Evolutionary conservation across 2,113 vertebrate species (phyloP).

Genomic region (Zonotrichia leucophrys): DNA sequence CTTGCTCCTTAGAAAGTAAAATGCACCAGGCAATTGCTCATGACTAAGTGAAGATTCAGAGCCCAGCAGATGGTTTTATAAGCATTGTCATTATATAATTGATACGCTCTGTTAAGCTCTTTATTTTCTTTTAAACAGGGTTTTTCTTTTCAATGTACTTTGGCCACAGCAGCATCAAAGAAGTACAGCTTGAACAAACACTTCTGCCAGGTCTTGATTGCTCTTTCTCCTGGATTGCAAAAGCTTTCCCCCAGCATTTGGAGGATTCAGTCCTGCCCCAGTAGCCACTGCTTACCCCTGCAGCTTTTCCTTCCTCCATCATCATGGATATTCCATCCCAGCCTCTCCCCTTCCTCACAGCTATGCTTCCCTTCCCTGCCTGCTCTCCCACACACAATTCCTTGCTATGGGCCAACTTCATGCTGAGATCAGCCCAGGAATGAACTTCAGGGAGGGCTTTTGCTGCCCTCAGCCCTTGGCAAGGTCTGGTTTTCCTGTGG

Average conservation of each 20-base stretch:
- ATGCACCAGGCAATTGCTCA: not conserved
- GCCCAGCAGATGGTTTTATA: not conserved
- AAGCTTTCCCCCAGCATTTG: rapidly evolving
- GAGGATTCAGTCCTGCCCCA: not conserved
- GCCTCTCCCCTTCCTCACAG: not conserved
- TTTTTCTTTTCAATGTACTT: not conserved
- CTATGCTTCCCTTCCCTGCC: not conserved
- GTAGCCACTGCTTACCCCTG: not conserved
- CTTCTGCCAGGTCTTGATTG: not conserved
- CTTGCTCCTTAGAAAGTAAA: not conserved
- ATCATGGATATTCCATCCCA: not conserved
- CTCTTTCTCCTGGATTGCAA: not conserved
- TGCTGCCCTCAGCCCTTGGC: not conserved
- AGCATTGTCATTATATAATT: not conserved
- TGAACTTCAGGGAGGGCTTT: not conserved
- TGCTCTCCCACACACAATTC: not conserved
- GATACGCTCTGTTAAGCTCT: not conserved
- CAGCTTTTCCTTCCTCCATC: not conserved
- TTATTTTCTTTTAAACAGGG: not conserved
- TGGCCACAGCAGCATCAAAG: not conserved
- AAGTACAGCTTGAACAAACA: not conserved
- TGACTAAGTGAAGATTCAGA: not conserved
- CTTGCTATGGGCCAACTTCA: not conserved
- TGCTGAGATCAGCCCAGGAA: not conserved
- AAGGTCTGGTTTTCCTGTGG: not conserved